Base-by-base conservation (phyloP, 2,113 vertebrate species). In the Syrrhaptes paradoxus region DNA sequence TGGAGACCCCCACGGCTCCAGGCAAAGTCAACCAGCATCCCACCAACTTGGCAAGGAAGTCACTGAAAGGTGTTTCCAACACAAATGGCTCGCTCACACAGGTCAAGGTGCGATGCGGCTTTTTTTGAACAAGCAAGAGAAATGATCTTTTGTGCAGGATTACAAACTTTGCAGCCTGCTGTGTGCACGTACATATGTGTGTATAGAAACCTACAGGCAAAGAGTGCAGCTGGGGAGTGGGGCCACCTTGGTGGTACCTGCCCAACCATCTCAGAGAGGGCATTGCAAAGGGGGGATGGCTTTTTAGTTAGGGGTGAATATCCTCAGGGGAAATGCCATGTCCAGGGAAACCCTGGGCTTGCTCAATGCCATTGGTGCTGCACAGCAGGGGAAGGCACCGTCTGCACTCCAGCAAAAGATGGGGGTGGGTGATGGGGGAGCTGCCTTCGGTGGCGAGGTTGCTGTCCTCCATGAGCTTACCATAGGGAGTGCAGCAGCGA, bases 221-320 rank as follows among this genome's bases (percentile, higher is more conserved):
- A 36, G 36, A 54, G 15, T 1, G 7, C 45, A 52, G 41, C 18
- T 0, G 0, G 43, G n/a, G 19, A 82, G 49, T 0, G 1, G 26
- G 63, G 36, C 54, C 21, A 26, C 22, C 21, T 14, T 0, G 0
- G 15, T 29, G 71, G 34, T 24, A 29, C 48, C 55, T 54, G 46
- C 28, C 5, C 29, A 36, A 7, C 26, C 10, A 14, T 51, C 54
- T 32, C 54, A 87, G 59, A 36, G 16, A 48, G 8, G 38, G 49
- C 77, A 61, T 10, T 68, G 65, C 34, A 34, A 68, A 76, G 26
- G 21, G 20, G 34, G 25, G 21, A 13, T 2, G 65, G 41, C 31
- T 26, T 80, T 58, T 62, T 16, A 70, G n/a, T 34, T 66, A 54
- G 45, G 41, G n/a, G 10, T 1, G 0, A n/a, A 7, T 4, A 1